Evolutionary conservation across 2,888 invertebrate genomes (phyloP), one percentile per base, ranked within the genome.

Genomic region (Dryobotodes eremita): DNA sequence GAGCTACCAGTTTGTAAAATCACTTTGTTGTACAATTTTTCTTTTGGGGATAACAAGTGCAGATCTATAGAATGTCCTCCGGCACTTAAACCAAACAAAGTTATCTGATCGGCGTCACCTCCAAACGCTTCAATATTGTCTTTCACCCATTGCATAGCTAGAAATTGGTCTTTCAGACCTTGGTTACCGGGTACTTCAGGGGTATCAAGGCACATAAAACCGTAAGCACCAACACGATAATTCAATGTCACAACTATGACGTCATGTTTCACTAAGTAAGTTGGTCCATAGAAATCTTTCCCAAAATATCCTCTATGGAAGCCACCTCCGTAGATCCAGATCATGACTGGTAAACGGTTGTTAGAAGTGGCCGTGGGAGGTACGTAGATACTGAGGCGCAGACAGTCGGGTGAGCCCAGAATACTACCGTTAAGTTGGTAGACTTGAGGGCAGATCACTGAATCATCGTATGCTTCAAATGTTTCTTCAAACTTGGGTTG

Each of bases 201-300:
- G n/a, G 83, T 90, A 68, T 92, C 91, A 1, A 95, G 88, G 66
- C 94, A 94, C 93, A 95, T 93, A 74, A 95, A 95, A 17, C 95
- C 95, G 70, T 94, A 95, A 0, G 93, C 90, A n/a, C 93, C 94
- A 0, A 92, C 70, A 11, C 95, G 89, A 74, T 95, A 94, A 72
- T 92, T 94, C 0, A 95, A 50, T 4, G 92, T 91, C 0, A 95
- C 92, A 4, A 95, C 65, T 46, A 95, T 91, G 36, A 95, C 89
- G 36, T 93, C 91, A 86, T 94, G 92, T 74, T 89, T 90, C 15
- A 95, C 90, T 17, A 95, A 80, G 71, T 88, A 94, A 70, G 85
- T 91, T 10, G 95, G 93, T 0, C 92, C 93, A 70, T 83, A 91
- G 0, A 88, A 0, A 4, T 80, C 77, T 85, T 89, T 92, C 3